These are phyloP conservation scores for Antechinus stuartii DNA, from an alignment of 2,113 vertebrate genomes.

Conservation along the genomic window DNA sequence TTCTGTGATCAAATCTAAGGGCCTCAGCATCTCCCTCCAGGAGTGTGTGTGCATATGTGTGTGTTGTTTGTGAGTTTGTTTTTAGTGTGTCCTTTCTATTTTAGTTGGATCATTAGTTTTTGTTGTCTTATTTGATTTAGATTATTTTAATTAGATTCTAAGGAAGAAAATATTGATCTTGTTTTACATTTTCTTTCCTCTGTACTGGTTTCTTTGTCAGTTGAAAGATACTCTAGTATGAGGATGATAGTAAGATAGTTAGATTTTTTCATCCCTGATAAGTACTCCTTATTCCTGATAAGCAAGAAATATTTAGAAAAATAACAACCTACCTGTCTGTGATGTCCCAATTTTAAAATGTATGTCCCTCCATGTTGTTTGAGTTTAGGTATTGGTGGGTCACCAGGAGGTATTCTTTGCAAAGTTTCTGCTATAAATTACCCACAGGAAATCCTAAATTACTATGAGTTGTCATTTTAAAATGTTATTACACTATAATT, in stretches of 20 bases:
- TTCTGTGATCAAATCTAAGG: background rate
- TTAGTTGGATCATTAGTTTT: background rate
- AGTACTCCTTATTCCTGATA: background rate
- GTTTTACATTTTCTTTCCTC: background rate
- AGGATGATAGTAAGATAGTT: background rate
- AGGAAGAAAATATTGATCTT: background rate
- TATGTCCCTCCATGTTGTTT: background rate
- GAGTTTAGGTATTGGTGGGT: background rate
- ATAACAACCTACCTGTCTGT: background rate
- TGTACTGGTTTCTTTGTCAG: background rate
- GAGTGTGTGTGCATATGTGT: background rate
- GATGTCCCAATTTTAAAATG: background rate
- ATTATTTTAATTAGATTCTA: background rate
- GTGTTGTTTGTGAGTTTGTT: background rate
- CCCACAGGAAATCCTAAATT: background rate
- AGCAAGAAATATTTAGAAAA: background rate
- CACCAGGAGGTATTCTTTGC: background rate
- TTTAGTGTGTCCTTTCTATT: background rate
- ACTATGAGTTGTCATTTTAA: slow-evolving; percentile 39
- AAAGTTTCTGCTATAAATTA: background rate
- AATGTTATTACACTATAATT: slow-evolving; percentile 47
- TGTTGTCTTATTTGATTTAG: background rate
- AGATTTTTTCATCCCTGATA: background rate
- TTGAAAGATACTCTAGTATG: background rate
- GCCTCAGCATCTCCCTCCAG: background rate